Percentiles rank a stretch among this genome's conserved stretches.
Evolutionary conservation across 2,113 vertebrate genomes (phyloP).

Genomic region (Corapipo altera): DNA sequence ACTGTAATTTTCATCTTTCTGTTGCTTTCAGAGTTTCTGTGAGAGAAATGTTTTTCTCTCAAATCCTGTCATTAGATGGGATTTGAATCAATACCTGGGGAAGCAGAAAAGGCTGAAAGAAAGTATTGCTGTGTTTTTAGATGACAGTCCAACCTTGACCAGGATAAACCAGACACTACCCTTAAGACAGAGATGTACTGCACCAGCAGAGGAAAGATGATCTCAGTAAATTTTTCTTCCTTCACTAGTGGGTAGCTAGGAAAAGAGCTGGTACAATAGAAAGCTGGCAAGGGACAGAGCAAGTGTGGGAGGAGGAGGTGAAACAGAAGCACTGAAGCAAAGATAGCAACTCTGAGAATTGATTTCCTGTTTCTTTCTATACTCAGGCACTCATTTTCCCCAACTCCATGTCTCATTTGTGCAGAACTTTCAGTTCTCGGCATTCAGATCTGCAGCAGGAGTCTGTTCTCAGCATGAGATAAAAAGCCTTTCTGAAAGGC

Average conservation of each 20-base stretch:
- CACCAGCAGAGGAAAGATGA: neutral
- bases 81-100: neutral
- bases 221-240: neutral
- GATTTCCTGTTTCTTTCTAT: conserved; percentile 13
- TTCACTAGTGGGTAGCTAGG: neutral
- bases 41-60: neutral
- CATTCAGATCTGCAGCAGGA: neutral
- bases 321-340: neutral
- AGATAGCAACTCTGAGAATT: conserved; percentile 2
- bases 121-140: neutral
- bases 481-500: conserved; percentile 32
- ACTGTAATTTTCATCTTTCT: neutral
- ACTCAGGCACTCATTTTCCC: neutral
- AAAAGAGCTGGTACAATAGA: neutral
- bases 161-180: neutral
- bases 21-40: neutral
- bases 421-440: neutral
- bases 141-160: neutral
- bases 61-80: neutral
- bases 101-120: conserved; percentile 1
- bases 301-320: neutral
- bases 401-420: neutral
- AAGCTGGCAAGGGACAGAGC: neutral
- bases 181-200: neutral
- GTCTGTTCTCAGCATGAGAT: neutral